Base-by-base conservation (phyloP, 2,888 invertebrate genomes). In the Trichopoda pennipes region DNA sequence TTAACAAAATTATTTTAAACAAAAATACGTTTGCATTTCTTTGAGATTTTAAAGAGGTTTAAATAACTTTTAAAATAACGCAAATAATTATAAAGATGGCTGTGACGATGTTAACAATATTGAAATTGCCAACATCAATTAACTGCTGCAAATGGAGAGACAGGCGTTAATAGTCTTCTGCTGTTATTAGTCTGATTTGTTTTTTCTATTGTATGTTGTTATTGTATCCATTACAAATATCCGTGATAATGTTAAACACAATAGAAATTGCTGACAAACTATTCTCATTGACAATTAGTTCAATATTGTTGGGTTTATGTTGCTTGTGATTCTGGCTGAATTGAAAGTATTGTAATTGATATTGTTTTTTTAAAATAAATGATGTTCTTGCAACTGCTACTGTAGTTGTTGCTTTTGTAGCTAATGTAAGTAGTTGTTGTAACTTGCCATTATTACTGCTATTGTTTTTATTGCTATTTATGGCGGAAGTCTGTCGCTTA, bases 401-500 rank as follows among this genome's bases (percentile, higher is more conserved):
- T 51, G 28, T 38, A n/a, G 28, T 87, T 42, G 42, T 38, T 60
- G 35, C 42, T 38, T 4, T 14, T 60, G 9, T 17, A 3, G 17
- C 42, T 17, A 21, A 47, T 23, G 23, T n/a, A n/a, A n/a, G 75
- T 69, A 53, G 53, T 51, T 74, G 78, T 12, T 38, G 38, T 1
- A 38, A 38, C 2, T 12, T 38, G 38, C 16, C 17, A 47, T 51
- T 63, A 28, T 19, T 42, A 12, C 19, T 72, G 81, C 66, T 60
- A n/a, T 76, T 66, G 64, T 69, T 77, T 51, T 69, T 61, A 66
- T 51, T 9, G 38, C 49, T 64, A 58, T 69, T 70, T 32, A 55
- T 74, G 79, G 74, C 17, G 16, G 55, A 69, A 35, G 69, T 73
- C 84, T 85, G 79, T 85, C 86, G 70, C 86, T 86, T 85, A 84